A percentile compares a stretch with the other conserved stretches of the same genome.
Conservation (phyloP, 1,140 invertebrate species). For the Rhopalosiphum padi region DNA sequence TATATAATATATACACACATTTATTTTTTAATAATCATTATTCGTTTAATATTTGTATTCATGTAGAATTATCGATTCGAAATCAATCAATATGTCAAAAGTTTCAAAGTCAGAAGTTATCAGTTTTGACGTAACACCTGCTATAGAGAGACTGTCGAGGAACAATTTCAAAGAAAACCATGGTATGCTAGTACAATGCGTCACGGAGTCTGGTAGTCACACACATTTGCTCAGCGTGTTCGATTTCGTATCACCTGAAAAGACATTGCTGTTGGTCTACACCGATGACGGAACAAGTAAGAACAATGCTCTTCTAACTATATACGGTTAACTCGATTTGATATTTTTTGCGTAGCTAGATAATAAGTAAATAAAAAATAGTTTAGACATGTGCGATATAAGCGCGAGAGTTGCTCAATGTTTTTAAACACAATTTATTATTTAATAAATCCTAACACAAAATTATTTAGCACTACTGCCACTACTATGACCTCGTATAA, state of each 20-base stretch:
- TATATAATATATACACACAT: neutral
- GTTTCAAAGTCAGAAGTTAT: slow-evolving; percentile 65
- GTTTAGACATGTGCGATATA: neutral
- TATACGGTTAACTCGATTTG: neutral
- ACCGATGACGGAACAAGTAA: slow-evolving; percentile 74
- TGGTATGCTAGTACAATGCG: slow-evolving; percentile 78
- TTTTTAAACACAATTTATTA: neutral
- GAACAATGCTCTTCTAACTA: neutral
- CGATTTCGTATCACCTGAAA: slow-evolving; percentile 6
- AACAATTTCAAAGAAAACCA: slow-evolving; percentile 69
- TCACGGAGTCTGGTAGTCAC: neutral
- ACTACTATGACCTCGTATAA: no score
- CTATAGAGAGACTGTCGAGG: slow-evolving; percentile 78
- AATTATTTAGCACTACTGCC: neutral
- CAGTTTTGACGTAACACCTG: slow-evolving; percentile 84
- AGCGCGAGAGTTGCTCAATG: no score
- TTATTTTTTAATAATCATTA: neutral
- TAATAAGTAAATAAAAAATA: neutral
- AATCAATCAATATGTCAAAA: slow-evolving; percentile 70
- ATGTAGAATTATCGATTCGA: slow-evolving; percentile 78
- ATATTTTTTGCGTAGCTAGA: neutral
- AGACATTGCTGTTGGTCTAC: slow-evolving; percentile 77
- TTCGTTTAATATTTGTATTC: neutral
- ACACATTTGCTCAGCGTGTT: neutral
- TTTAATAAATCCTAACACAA: neutral